Percentiles rank a stretch among this genome's conserved stretches.
phyloP scores from a whole-genome alignment of 2,888 invertebrate genomes.

The Teinopalpus imperialis region DNA sequence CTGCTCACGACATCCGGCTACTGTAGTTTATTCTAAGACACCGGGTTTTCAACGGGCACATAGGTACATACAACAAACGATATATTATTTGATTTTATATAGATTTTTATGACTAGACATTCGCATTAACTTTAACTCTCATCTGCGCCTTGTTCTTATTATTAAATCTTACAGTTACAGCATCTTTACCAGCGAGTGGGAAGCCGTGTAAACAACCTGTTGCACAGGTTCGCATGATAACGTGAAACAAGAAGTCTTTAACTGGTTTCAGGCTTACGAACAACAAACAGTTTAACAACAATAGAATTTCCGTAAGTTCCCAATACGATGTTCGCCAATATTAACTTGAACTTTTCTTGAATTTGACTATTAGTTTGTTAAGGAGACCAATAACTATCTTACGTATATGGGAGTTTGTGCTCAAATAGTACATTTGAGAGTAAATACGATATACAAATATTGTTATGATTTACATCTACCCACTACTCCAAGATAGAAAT shows the following conservation, averaged over 20 bases:
- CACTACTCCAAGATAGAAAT: not conserved
- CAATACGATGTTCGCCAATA: not conserved
- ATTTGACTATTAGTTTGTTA: too few species aligned
- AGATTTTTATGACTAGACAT: conserved; percentile 10
- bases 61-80: conserved; percentile 25
- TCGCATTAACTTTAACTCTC: not conserved
- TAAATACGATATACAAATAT: not conserved
- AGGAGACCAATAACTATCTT: too few species aligned
- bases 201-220: too few species aligned
- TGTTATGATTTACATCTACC: not conserved
- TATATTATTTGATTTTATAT: conserved; percentile 5
- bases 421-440: conserved; percentile 18
- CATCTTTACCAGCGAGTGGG: too few species aligned
- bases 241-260: not conserved
- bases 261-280: not conserved
- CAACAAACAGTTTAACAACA: conserved; percentile 11
- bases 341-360: not conserved
- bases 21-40: not conserved
- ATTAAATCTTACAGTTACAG: not conserved
- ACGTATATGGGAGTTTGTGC: conserved; percentile 19
- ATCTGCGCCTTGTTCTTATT: not conserved
- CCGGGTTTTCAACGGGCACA: not conserved
- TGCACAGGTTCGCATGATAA: too few species aligned
- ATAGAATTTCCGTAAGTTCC: conserved; percentile 12
- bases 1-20: not conserved